These are phyloP conservation scores for Panagrolaimus sp. DNA, from an alignment of 1,140 invertebrate species.

Conservation along the genomic window DNA sequence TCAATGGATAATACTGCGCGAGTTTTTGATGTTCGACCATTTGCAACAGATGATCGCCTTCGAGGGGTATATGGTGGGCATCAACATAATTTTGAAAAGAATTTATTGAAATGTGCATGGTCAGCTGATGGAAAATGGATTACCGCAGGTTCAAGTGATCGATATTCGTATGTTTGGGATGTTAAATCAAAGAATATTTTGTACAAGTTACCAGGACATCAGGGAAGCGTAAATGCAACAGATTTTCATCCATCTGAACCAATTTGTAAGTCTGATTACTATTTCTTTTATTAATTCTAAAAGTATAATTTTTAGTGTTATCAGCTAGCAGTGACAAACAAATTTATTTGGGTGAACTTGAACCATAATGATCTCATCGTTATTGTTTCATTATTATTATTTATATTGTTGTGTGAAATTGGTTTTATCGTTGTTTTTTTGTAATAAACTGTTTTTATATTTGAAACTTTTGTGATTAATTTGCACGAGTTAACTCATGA, in stretches of 20 bases:
- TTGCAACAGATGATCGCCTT: slow-evolving; percentile 77
- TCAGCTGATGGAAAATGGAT: slow-evolving; percentile 75
- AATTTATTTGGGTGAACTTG: slow-evolving; percentile 79
- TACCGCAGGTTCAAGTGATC: slow-evolving; percentile 83
- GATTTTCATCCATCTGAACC: slow-evolving; percentile 92
- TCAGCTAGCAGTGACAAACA: slow-evolving; percentile 92
- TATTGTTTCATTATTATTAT: no score
- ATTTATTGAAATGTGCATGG: slow-evolving; percentile 79
- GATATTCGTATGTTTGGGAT: slow-evolving; percentile 95
- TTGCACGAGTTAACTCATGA: no score
- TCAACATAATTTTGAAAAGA: slow-evolving; percentile 96
- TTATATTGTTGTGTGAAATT: no score
- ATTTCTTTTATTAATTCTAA: slow-evolving; percentile 19
- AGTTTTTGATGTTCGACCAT: slow-evolving; percentile 70
- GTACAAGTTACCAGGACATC: slow-evolving; percentile 95
- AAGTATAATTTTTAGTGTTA: slow-evolving; percentile 74
- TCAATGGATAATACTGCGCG: slow-evolving; percentile 86
- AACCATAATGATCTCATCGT: background rate
- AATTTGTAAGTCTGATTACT: slow-evolving; percentile 68
- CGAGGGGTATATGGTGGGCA: slow-evolving; percentile 86
- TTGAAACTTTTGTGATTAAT: no score
- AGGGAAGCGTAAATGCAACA: slow-evolving; percentile 91
- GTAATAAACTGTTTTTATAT: no score
- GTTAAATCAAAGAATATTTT: slow-evolving; percentile 77
- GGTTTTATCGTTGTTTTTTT: no score